These are phyloP conservation scores for Chelonus formosanus DNA, from an alignment of 2,888 invertebrate genomes.

Conservation along the genomic window DNA sequence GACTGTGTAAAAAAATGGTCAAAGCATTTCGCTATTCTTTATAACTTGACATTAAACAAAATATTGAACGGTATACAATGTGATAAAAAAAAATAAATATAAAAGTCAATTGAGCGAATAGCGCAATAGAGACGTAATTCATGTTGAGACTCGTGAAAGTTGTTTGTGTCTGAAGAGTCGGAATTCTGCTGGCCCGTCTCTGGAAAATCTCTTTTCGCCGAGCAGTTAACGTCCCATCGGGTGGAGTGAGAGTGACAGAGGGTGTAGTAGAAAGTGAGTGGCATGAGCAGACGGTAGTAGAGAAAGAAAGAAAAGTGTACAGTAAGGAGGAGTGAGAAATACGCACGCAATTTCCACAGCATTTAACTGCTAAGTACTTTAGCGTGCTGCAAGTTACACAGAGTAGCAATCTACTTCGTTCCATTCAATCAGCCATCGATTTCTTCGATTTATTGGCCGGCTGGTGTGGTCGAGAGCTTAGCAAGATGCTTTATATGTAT, in stretches of 20 bases:
- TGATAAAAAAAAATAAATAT: not conserved
- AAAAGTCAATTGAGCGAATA: conserved; percentile 7
- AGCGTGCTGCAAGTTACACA: conserved; percentile 43
- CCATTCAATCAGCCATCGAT: conserved; percentile 59
- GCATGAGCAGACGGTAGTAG: not conserved
- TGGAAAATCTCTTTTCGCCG: conserved; percentile 24
- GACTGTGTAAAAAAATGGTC: too few species aligned
- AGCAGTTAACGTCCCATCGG: conserved; percentile 23
- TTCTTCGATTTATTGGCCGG: conserved; percentile 56
- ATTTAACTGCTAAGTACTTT: conserved; percentile 51
- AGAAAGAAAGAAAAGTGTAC: conserved; percentile 1
- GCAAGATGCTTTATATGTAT: too few species aligned
- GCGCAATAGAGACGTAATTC: conserved; percentile 10
- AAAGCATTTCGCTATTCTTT: not conserved
- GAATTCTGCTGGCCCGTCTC: conserved; percentile 9
- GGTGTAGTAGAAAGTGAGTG: conserved; percentile 9
- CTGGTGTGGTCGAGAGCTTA: conserved; percentile 15
- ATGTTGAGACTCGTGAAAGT: conserved; percentile 9
- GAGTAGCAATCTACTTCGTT: conserved; percentile 53
- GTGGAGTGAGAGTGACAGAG: conserved; percentile 14
- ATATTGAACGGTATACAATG: not conserved
- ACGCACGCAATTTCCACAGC: conserved; percentile 46
- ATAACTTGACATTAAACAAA: not conserved
- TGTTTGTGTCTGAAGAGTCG: conserved; percentile 14
- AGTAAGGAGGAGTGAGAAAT: conserved; percentile 14